Base-by-base conservation (phyloP, 1,140 invertebrate genomes). In the Steinernema feltiae region DNA sequence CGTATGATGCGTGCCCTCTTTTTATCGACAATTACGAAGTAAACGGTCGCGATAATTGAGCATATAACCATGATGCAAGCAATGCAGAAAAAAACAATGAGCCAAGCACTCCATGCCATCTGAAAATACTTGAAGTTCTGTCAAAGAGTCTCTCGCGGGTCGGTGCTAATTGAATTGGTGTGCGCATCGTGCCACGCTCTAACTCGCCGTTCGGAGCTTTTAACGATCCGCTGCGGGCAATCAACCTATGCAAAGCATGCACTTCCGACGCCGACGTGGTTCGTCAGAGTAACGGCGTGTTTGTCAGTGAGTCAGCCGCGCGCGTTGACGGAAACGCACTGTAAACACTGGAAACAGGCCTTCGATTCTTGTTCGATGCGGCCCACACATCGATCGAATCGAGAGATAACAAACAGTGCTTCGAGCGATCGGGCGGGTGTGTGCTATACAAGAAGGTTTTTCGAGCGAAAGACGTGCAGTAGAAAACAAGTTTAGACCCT, bases 81-180 rank as follows among this genome's bases (percentile, higher is more conserved):
- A 21, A 63, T 63, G 12, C 2, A 3, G 53, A 63, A 63, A 21
- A 63, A 63, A 3, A 63, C 53, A 21, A 63, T 63, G 12, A 63
- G 53, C 53, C 53, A 63, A 7, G 53, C 53, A 27, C 53, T 63
- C 53, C 53, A 63, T 3, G 53, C 53, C 53, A 63, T 63, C 53
- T 63, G 53, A 63, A 63, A 63, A 27, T 27, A 63, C 53, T 27
- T 63, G 15, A 27, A 15, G 7, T 63, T 18, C 12, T 27, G 7
- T 27, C 15, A 63, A 63, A 63, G 7, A 15, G 24, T 7, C 24
- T 27, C 53, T 7, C 53, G 53, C 12, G 24, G 12, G 3, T 12
- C 53, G 53, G 15, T 63, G 53, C 53, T 63, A 63, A 63, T 63
- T 21, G 15, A 63, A 63, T 63, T 63, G 53, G 35, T 18, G 35